phyloP scores from a whole-genome alignment of 2,888 invertebrate species.

The Tyria jacobaeae region DNA sequence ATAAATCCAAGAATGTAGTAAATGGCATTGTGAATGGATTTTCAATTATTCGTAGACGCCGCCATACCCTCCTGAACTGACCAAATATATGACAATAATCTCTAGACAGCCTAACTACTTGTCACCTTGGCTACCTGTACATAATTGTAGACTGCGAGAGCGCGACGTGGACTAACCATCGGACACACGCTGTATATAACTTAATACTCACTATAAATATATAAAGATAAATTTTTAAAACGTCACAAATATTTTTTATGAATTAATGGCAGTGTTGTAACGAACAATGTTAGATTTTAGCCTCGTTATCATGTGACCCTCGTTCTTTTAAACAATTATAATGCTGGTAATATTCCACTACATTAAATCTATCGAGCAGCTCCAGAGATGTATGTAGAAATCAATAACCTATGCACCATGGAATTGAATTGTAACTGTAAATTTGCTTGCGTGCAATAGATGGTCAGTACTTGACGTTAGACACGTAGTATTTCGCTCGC shows the following conservation, averaged over 20 bases:
- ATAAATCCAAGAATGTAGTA: slow-evolving; percentile 50
- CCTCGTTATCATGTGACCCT: slow-evolving; percentile 26
- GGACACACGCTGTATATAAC: slow-evolving; percentile 35
- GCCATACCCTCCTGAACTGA: slow-evolving; percentile 74
- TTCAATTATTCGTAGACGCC: slow-evolving; percentile 55
- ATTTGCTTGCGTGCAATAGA: slow-evolving; percentile 76
- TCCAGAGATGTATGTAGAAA: slow-evolving; percentile 46
- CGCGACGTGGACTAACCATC: slow-evolving; percentile 46
- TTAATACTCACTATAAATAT: slow-evolving; percentile 38
- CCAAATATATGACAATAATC: slow-evolving; percentile 85
- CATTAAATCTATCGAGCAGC: slow-evolving; percentile 48
- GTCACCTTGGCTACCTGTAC: slow-evolving; percentile 65
- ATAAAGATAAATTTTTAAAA: slow-evolving; percentile 32
- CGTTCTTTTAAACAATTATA: slow-evolving; percentile 10
- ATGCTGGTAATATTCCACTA: slow-evolving; percentile 31
- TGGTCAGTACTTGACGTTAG: slow-evolving; percentile 74
- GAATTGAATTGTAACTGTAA: slow-evolving; percentile 75
- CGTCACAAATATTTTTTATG: slow-evolving; percentile 27
- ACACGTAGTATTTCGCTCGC: slow-evolving; percentile 65
- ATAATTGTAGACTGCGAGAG: slow-evolving; percentile 54
- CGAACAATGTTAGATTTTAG: slow-evolving; percentile 13
- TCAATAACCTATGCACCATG: slow-evolving; percentile 76
- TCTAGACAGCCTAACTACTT: slow-evolving; percentile 78
- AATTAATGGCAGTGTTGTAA: slow-evolving; percentile 13
- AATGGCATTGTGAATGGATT: slow-evolving; percentile 50